These are phyloP conservation scores for Falco cherrug DNA, from an alignment of 2,797 vertebrate species.

Conservation along the genomic window DNA sequence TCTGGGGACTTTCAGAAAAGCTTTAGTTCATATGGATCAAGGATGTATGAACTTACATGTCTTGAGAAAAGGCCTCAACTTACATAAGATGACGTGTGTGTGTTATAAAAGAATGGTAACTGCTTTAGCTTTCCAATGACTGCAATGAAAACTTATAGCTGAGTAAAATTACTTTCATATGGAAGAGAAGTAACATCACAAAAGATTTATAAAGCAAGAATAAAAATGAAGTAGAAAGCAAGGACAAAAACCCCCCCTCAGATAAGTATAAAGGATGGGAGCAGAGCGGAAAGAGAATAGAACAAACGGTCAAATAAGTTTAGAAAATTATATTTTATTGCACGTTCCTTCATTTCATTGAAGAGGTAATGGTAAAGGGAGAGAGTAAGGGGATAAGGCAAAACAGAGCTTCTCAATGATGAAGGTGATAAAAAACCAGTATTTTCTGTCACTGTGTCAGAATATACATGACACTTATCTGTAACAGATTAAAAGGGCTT, in stretches of 20 bases:
- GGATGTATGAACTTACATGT: background rate
- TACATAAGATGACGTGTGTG: background rate
- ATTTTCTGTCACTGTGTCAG: background rate
- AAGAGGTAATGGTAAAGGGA: background rate
- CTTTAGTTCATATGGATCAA: background rate
- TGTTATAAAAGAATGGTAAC: background rate
- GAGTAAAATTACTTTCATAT: background rate
- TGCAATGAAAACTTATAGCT: background rate
- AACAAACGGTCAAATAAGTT: background rate
- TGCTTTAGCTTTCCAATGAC: background rate
- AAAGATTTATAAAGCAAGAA: background rate
- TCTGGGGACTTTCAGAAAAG: background rate
- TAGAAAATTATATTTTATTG: background rate
- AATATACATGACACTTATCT: background rate
- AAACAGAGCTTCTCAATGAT: background rate
- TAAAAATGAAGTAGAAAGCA: background rate
- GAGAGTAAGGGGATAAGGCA: background rate
- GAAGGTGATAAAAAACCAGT: background rate
- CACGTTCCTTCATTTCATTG: background rate
- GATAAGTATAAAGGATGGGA: background rate
- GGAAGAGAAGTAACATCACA: background rate
- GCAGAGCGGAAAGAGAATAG: background rate
- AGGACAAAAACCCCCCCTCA: background rate
- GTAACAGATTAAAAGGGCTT: background rate
- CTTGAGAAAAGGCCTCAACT: background rate